Evolutionary conservation across 2,113 vertebrate genomes (phyloP).

Genomic region (Labeo catla): DNA sequence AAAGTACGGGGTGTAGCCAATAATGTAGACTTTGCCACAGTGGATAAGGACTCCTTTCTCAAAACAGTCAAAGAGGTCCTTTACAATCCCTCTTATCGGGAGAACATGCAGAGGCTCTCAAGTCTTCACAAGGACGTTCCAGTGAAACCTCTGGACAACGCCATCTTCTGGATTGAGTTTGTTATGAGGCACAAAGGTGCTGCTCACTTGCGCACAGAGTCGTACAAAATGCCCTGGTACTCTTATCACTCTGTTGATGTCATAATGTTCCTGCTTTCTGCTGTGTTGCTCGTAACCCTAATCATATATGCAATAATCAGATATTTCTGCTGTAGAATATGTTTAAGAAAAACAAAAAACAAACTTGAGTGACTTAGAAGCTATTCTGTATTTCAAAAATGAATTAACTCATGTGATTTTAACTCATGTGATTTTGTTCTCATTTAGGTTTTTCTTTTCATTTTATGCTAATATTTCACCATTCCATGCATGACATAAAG

Average conservation of each 20-base stretch:
- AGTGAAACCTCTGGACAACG: conserved; percentile 49
- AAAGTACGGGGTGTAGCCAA: conserved; percentile 50
- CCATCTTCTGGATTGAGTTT: conserved; percentile 55
- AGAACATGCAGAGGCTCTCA: conserved; percentile 57
- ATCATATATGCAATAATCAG: not conserved
- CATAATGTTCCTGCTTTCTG: conserved; percentile 43
- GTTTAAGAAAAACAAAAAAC: not conserved
- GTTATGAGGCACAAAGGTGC: conserved; percentile 51
- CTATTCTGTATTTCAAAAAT: not conserved
- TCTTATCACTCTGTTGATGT: conserved; percentile 51
- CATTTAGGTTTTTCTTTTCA: not conserved
- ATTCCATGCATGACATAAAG: not conserved
- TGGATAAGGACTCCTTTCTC: conserved; percentile 53
- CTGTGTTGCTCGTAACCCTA: conserved; percentile 12
- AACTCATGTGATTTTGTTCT: not conserved
- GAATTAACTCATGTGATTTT: not conserved
- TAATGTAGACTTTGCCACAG: conserved; percentile 47
- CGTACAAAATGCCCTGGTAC: conserved; percentile 55
- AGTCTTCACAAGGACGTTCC: conserved; percentile 50
- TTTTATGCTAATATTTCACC: not conserved
- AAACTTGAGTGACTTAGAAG: not conserved
- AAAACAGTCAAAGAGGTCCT: conserved; percentile 47
- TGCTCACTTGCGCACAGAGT: conserved; percentile 49
- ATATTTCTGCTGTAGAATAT: conserved; percentile 40
- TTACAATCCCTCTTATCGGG: conserved; percentile 45